Evolutionary conservation across 2,797 vertebrate species (phyloP).

Genomic region (Aeoliscus strigatus): DNA sequence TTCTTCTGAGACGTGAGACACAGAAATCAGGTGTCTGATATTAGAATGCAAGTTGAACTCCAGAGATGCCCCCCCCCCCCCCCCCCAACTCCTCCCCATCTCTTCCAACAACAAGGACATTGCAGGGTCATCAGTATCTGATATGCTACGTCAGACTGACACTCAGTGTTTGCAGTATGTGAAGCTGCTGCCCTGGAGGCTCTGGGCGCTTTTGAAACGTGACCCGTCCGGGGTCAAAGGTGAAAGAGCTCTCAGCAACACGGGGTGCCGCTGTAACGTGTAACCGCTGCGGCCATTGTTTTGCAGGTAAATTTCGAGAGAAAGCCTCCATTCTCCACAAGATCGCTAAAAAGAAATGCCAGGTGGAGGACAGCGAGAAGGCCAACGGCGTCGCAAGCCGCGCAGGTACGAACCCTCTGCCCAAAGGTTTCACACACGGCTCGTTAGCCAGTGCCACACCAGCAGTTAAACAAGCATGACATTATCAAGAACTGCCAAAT

Average conservation of each 20-base stretch:
- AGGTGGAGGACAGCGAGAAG: constrained; percentile 90
- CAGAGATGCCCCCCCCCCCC: too few relatives aligned
- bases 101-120: constrained; percentile 44
- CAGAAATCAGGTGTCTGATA: too few relatives aligned
- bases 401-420: constrained; percentile 71
- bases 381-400: constrained; percentile 88
- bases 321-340: constrained; percentile 97
- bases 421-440: too few relatives aligned
- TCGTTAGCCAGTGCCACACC: too few relatives aligned
- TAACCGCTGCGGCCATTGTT: constrained; percentile 27
- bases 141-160: constrained; percentile 52
- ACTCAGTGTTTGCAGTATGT: constrained; percentile 15
- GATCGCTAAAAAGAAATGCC: constrained; percentile 98
- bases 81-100: too few relatives aligned
- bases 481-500: constrained; percentile 53
- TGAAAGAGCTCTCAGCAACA: constrained; percentile 33
- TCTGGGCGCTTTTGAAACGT: constrained; percentile 39
- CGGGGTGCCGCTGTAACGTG: constrained; percentile 16
- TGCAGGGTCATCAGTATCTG: constrained; percentile 65
- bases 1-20: too few relatives aligned
- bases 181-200: constrained; percentile 13
- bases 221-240: constrained; percentile 47
- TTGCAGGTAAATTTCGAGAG: constrained; percentile 94
- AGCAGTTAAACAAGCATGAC: constrained; percentile 58
- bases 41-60: too few relatives aligned